Evolutionary conservation across 2,888 invertebrate species (phyloP), one percentile per base, ranked within the genome.

Genomic region (Tiliacea citrago): DNA sequence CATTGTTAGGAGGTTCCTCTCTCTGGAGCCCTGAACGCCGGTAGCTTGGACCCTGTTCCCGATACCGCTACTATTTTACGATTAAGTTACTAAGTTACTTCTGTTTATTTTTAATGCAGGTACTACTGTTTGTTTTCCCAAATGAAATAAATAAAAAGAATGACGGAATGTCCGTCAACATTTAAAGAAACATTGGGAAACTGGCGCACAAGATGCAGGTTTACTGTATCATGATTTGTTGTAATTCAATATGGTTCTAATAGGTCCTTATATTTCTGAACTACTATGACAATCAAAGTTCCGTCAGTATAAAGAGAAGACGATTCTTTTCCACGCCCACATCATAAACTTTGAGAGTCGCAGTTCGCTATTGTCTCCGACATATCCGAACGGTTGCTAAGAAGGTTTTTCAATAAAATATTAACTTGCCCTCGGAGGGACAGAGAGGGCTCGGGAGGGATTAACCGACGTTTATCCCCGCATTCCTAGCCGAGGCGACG

Each of bases 341-440:
- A 61, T 53, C 60, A 51, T 65, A 73, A 83, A 85, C 47, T 77
- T 87, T 87, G 77, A 84, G 75, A 66, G 58, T 73, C 84, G 35
- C 73, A 75, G 77, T 10, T 74, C 69, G 12, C 79, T 65, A 82
- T 85, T 86, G 86, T 87, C 86, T 84, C 83, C 82, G 55, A 84
- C 86, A 84, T 82, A 84, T 84, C 79, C 70, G 67, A 77, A 82
- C 78, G 73, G 85, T 84, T 87, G 76, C 83, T 86, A 87, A 87
- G 84, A 81, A 84, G 86, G 87, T 86, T 88, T 85, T 85, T 87
- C 84, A 88, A 87, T 89, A 87, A 88, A 88, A 86, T 88, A 88
- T 89, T 84, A 89, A 88, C 86, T 86, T 83, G 84, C 82, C 87
- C 87, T 83, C 80, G 39, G 72, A 86, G 87, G 82, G 84, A 79